These are phyloP conservation scores for Danaus chrysippus DNA, from an alignment of 2,888 invertebrate genomes.

Conservation along the genomic window DNA sequence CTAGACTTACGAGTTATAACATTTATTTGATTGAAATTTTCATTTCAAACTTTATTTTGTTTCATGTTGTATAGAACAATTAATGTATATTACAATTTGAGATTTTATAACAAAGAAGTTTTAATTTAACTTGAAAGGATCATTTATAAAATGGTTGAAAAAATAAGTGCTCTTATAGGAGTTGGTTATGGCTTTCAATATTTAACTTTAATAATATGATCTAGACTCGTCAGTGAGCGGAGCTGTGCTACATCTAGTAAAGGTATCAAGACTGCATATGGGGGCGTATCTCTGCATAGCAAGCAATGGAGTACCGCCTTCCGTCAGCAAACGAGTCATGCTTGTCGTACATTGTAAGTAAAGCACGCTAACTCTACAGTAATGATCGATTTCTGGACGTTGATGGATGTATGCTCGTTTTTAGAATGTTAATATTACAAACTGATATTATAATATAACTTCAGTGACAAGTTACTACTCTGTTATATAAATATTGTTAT, in stretches of 20 bases:
- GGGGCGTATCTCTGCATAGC: constrained; percentile 88
- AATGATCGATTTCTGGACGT: constrained; percentile 25
- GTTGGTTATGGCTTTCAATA: constrained; percentile 8
- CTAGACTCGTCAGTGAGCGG: constrained; percentile 82
- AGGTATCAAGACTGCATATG: constrained; percentile 86
- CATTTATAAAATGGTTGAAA: too few relatives aligned
- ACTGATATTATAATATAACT: background rate
- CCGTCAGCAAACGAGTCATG: constrained; percentile 88
- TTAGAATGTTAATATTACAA: constrained; percentile 4
- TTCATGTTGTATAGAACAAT: too few relatives aligned
- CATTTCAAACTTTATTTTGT: too few relatives aligned
- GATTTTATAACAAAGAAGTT: too few relatives aligned
- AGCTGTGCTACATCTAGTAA: constrained; percentile 81
- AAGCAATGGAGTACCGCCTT: constrained; percentile 89
- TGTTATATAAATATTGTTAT: too few relatives aligned
- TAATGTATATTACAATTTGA: too few relatives aligned
- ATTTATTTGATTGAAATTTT: background rate
- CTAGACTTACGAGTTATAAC: background rate
- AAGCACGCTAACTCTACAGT: constrained; percentile 13
- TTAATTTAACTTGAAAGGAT: too few relatives aligned
- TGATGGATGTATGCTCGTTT: constrained; percentile 23
- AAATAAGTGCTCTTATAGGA: background rate
- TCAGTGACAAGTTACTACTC: background rate
- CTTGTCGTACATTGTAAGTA: constrained; percentile 90
- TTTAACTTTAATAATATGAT: constrained; percentile 39